A percentile compares a stretch with the other conserved stretches of the same genome.
Evolutionary conservation across 2,888 invertebrate genomes (phyloP).

Genomic region (Nomada lathburiana): DNA sequence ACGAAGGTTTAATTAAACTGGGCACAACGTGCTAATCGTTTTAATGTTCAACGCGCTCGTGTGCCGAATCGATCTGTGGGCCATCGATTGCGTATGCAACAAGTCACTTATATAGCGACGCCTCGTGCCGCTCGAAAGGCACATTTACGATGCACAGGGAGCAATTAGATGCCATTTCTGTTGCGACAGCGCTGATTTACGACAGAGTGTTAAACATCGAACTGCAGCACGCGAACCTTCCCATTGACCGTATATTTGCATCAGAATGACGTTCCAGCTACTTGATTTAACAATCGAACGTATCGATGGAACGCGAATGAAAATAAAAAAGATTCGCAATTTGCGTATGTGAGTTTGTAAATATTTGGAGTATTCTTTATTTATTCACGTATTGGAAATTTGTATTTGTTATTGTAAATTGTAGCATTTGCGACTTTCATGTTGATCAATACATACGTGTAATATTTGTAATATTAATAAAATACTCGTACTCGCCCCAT

Average conservation of each 20-base stretch:
- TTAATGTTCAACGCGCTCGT: conserved; percentile 18
- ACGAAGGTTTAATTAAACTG: conserved; percentile 22
- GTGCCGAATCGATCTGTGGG: conserved; percentile 22
- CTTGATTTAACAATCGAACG: background rate
- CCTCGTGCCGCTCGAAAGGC: conserved; percentile 37
- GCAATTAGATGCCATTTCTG: conserved; percentile 27
- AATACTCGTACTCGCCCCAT: too few species aligned
- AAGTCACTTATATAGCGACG: conserved; percentile 75
- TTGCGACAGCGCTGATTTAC: conserved; percentile 18
- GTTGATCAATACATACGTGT: too few species aligned
- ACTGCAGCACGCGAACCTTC: background rate
- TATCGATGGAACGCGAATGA: background rate
- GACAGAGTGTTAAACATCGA: background rate
- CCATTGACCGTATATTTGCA: background rate
- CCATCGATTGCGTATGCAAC: conserved; percentile 76
- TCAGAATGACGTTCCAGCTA: background rate
- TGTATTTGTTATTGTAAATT: too few species aligned
- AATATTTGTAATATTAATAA: too few species aligned
- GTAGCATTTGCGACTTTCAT: too few species aligned
- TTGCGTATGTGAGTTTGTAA: background rate
- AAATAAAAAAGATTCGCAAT: background rate
- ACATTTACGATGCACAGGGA: conserved; percentile 42
- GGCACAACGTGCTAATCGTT: conserved; percentile 22
- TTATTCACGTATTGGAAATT: too few species aligned
- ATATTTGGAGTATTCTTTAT: too few species aligned